Conservation (phyloP, 2,888 invertebrate genomes). For the Deilephila porcellus region DNA sequence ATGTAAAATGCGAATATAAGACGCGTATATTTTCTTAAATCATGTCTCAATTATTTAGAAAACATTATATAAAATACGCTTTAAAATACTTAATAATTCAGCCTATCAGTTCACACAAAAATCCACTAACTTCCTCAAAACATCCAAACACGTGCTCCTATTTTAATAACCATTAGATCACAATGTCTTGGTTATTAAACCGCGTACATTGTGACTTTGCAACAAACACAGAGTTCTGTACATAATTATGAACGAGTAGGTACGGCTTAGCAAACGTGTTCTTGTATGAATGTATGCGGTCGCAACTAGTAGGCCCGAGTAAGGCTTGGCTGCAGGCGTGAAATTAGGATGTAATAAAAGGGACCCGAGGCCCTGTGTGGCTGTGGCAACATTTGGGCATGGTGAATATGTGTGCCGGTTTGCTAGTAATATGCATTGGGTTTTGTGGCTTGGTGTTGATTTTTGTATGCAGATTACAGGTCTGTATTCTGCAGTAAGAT, state of each 20-base stretch:
- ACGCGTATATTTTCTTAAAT: no score
- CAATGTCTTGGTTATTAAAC: constrained; percentile 26
- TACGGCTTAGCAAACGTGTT: constrained; percentile 61
- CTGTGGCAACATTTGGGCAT: not conserved
- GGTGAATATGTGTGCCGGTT: not conserved
- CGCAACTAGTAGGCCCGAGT: constrained; percentile 45
- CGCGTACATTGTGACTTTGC: constrained; percentile 45
- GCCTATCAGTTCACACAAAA: no score
- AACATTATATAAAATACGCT: no score
- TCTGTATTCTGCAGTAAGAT: no score
- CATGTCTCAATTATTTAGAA: no score
- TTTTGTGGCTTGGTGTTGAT: no score
- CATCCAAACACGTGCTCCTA: not conserved
- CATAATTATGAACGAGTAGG: constrained; percentile 63
- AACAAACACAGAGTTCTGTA: constrained; percentile 59
- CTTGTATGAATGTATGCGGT: constrained; percentile 61
- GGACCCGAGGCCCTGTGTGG: not conserved
- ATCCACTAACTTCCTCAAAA: not conserved
- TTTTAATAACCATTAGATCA: constrained; percentile 21
- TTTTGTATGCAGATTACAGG: no score
- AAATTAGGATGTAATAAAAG: constrained; percentile 26
- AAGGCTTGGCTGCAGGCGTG: constrained; percentile 13
- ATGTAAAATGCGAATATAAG: no score
- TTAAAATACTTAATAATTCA: no score
- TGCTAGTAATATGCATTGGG: not conserved